A percentile compares a stretch with the other conserved stretches of the same genome.
Evolutionary conservation across 2,113 vertebrate species (phyloP).

Genomic region (Nycticryphes semicollaris): DNA sequence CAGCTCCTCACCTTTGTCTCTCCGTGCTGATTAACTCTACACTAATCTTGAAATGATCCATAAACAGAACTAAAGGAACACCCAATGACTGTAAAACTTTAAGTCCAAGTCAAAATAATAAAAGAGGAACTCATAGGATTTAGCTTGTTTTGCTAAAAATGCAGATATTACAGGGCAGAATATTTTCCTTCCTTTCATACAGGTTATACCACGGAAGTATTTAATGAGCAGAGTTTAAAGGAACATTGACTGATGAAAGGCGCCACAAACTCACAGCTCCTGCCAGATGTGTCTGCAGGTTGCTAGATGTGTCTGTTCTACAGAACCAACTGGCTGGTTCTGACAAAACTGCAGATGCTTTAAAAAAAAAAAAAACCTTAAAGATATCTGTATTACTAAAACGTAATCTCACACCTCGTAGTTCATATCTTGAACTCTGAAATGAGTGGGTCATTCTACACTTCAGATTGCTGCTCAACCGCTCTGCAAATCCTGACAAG

Average conservation of each 20-base stretch:
- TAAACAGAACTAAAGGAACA: not conserved
- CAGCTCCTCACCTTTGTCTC: not conserved
- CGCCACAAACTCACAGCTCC: not conserved
- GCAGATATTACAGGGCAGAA: not conserved
- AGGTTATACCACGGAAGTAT: not conserved
- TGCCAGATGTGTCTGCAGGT: not conserved
- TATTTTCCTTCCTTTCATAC: not conserved
- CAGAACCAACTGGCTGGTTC: not conserved
- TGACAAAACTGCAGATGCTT: not conserved
- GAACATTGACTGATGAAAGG: not conserved
- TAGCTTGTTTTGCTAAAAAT: not conserved
- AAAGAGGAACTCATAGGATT: not conserved
- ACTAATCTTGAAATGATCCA: not conserved
- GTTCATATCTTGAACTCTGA: not conserved
- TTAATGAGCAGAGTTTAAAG: not conserved
- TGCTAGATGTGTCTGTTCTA: not conserved
- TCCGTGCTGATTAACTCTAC: not conserved
- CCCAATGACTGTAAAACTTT: not conserved
- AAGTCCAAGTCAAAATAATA: not conserved
- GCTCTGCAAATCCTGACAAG: not conserved
- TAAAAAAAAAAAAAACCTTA: rapidly evolving
- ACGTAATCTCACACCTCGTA: not conserved
- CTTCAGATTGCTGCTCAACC: not conserved
- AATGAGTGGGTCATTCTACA: not conserved
- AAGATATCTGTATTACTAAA: not conserved